Evolutionary conservation across 2,113 vertebrate species (phyloP), one percentile per base, ranked within the genome.

Genomic region (Cottus gobio): DNA sequence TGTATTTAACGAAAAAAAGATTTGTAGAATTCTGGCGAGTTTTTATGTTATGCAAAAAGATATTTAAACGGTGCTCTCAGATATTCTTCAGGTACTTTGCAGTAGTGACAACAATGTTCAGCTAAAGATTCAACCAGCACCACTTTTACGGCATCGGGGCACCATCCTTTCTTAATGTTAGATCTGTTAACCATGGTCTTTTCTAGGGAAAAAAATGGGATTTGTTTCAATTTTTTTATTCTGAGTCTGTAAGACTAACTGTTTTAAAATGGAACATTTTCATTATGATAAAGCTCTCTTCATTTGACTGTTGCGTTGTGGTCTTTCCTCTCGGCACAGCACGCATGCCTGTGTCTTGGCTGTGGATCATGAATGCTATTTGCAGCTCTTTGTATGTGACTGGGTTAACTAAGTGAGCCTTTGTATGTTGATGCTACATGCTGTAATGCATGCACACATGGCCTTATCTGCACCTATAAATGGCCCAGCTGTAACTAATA

Each of bases 401-500:
- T 13, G 11, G 56, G 34, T 58, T 63, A 71, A 69, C 60, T 61
- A 44, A 79, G 69, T 67, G 71, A 76, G 77, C 85, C 77, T 77
- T 89, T 90, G 90, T 87, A 81, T 87, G 79, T 80, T 80, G 79
- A 82, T 79, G 83, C 63, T 79, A 76, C 87, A 88, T 80, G 73
- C 83, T 76, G 62, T 83, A 75, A 64, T 72, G 70, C 73, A 54
- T 66, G 70, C 85, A 69, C 80, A 84, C 82, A 69, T 2, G 80
- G 86, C 86, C 84, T 90, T 68, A 83, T 75, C 77, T 85, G 78
- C 79, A 46, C 84, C 90, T 91, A 91, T 88, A 93, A 92, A 93
- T 92, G 82, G 84, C 85, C 30, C 48, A 7, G 36, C 50, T 90
- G 90, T 89, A 94, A 93, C 80, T 82, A 91, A 93, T 93, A 92